Evolutionary conservation across 2,113 vertebrate genomes (phyloP), one percentile per base, ranked within the genome.

Genomic region (Centropristis striata): DNA sequence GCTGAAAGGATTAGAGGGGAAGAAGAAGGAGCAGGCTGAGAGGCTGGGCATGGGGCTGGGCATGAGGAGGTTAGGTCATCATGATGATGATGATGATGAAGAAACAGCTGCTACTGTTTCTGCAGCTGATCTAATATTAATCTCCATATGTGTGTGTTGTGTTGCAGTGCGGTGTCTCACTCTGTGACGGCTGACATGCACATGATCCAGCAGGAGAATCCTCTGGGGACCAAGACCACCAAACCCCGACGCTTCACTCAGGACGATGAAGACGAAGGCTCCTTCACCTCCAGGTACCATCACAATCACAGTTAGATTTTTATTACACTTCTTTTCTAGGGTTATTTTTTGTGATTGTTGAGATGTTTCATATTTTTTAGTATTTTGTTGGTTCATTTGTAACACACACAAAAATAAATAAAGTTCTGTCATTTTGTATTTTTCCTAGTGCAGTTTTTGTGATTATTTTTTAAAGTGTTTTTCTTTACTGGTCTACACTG

Each of bases 41-140:
- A 92, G 98, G 20, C 96, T 99, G 37, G 97, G 98, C 84, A 99
- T 99, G 96, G 98, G 98, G 0, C 77, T 98, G 14, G 94, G 96
- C 21, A 95, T 69, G 18, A 94, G 74, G 80, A 92, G 93, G 95
- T 95, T 64, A 1, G 82, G 49, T 4, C 12, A 93, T 36, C 32
- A 42, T 12, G 41, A 42, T 42, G 42, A 44, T 44, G 42, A 44
- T 15, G 42, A 44, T 16, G 42, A 71, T 28, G 80, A 75, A 14
- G 42, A 78, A 4, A 4, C 11, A 2, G 5, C 74, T 1, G 12
- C 28, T 20, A 0, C 3, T 12, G 1, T 28, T 11, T 9, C 5
- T 27, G 37, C 9, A 13, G 25, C 8, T 27, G 12, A 21, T 41
- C 37, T 2, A 16, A 1, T 21, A 23, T 28, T 12, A 4, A 20